Evolutionary conservation across 2,113 vertebrate genomes (phyloP).

Genomic region (Otis tarda): DNA sequence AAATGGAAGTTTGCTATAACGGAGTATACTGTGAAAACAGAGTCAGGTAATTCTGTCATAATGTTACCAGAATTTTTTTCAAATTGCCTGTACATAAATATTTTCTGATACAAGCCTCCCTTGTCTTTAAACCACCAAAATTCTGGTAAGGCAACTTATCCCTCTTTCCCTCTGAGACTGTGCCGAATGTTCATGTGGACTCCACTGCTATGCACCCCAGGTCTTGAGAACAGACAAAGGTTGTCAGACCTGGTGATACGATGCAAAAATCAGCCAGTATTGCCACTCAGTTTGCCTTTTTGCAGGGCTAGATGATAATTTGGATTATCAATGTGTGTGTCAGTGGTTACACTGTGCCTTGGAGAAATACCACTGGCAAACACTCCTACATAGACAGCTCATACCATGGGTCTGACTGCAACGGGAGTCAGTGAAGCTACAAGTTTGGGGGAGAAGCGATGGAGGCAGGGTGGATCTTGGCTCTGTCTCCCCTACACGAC

Average conservation of each 20-base stretch:
- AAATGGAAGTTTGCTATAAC: background rate
- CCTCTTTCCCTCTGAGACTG: background rate
- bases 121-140: background rate
- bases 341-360: background rate
- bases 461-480: background rate
- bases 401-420: background rate
- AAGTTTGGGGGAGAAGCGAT: background rate
- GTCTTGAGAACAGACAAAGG: background rate
- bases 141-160: background rate
- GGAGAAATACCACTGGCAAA: background rate
- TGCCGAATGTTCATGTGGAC: rapidly evolving
- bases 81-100: background rate
- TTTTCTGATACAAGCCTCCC: background rate
- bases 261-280: background rate
- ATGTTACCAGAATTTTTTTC: background rate
- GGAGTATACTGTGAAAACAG: background rate
- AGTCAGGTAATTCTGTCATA: background rate
- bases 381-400: slow-evolving; percentile 43
- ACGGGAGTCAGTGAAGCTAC: rapidly evolving
- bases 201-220: rapidly evolving
- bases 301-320: background rate
- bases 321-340: background rate
- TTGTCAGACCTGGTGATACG: background rate
- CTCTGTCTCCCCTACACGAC: background rate
- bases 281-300: background rate